phyloP scores from a whole-genome alignment of 2,113 vertebrate species.

The Stercorarius parasiticus region DNA sequence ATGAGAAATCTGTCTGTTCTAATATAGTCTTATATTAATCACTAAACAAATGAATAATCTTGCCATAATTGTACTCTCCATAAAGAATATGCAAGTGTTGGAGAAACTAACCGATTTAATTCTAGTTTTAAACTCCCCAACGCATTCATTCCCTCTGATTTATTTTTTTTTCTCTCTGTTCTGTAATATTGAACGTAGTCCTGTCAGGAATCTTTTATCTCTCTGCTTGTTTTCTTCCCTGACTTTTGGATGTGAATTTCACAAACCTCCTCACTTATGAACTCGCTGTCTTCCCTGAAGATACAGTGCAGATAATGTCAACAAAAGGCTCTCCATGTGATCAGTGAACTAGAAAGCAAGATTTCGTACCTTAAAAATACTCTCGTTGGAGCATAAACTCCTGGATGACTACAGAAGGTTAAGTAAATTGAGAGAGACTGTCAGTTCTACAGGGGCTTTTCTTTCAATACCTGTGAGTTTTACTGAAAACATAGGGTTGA shows the following conservation, averaged over 20 bases:
- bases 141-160: neutral
- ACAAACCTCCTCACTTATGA: neutral
- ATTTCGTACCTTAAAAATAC: neutral
- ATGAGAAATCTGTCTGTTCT: neutral
- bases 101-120: neutral
- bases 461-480: neutral
- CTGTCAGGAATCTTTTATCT: neutral
- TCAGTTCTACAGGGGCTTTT: neutral
- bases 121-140: neutral
- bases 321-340: neutral
- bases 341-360: slow-evolving; percentile 11
- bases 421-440: neutral
- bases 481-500: neutral
- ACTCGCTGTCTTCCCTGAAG: neutral
- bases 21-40: neutral
- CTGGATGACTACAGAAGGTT: neutral
- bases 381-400: neutral
- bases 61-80: neutral
- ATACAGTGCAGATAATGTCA: neutral
- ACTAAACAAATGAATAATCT: neutral
- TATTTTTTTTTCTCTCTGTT: neutral
- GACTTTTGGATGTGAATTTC: slow-evolving; percentile 8
- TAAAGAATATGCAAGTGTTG: neutral
- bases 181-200: neutral
- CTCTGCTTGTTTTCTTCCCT: neutral